Evolutionary conservation across 37 sponge, comb jelly and placozoan species (phyloP), one percentile per base, ranked within the genome.

Genomic region (Petrosia ficiformis): DNA sequence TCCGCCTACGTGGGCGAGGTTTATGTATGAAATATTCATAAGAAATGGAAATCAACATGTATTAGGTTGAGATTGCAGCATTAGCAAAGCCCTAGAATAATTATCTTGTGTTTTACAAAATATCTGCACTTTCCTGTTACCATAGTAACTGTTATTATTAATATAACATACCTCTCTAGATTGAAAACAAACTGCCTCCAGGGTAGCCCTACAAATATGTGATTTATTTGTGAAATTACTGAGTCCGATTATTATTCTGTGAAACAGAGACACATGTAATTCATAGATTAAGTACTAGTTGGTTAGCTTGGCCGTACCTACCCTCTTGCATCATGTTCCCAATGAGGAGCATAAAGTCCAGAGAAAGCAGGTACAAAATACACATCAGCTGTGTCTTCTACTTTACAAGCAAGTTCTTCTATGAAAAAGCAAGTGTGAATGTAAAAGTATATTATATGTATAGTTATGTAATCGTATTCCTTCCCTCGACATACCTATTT

Each of bases 331-430:
- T 92, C 87, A n/a, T 90, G 80, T 68, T 90, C 76, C 99, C 99
- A 98, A 79, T 98, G 81, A 1, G 99, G 99, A 26, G 99, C 99
- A 72, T 79, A 92, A 31, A 98, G 87, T 25, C 99, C 99, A 72
- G 90, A 88, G 82, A 98, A 98, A 1, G 99, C 99, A n/a, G 99
- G 95, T 25, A 98, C 99, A 95, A 98, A 98, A 72, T 92, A 98
- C 24, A 95, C 91, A 44, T 82, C 93, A 70, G 84, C 95, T 19
- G 88, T 90, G 63, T 82, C 85, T 36, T 67, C 59, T 29, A 89
- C 98, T 29, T 79, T 22, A 2, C 44, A 19, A 34, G 95, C 95
- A n/a, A 88, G 70, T 10, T 48, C 59, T 70, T 90, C 97, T 93
- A 44, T 4, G 44, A 36, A 25, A 36, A 26, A 36, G 21, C 36